Base-by-base conservation (phyloP, 2,888 invertebrate genomes). In the Clanis bilineata region DNA sequence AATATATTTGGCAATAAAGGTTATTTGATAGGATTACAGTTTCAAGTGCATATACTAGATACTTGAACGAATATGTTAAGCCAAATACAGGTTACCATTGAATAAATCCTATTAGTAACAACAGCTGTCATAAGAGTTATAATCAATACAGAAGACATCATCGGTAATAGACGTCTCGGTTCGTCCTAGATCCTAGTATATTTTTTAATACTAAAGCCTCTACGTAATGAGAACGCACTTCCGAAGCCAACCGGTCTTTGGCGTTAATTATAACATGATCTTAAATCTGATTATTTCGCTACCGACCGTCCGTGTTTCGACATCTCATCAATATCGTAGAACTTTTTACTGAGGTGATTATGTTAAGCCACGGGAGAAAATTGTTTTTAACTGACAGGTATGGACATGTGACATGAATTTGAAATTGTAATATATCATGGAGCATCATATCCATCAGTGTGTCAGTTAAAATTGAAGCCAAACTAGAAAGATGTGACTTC, bases 231-330 rank as follows among this genome's bases (percentile, higher is more conserved):
- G 78, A 82, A 80, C 79, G 82, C 80, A 81, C 85, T 84, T 84
- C 85, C 80, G 81, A 85, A 76, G 74, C 73, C 75, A 76, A 92
- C 90, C 88, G 88, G 91, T 91, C 79, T 69, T 67, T 70, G 74
- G 81, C 83, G 83, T 87, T 88, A 88, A 90, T 90, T 90, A 89
- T 82, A 85, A 88, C 85, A 77, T 75, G 80, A 86, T 86, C 86
- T 82, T 82, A 79, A 84, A 88, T 85, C 82, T 82, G 84, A 86
- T 88, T 86, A 85, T 85, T 81, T 83, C 73, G 89, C 89, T 88
- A 90, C 88, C 76, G 86, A 83, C 81, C 76, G 76, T 70, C 73
- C 71, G 77, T 82, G 70, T 85, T 86, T 83, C 83, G 80, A 88
- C 85, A 85, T 83, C 79, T 81, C 86, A 87, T 86, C 79, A 84